Evolutionary conservation across 2,888 invertebrate genomes (phyloP).

Genomic region (Ctena decussata): DNA sequence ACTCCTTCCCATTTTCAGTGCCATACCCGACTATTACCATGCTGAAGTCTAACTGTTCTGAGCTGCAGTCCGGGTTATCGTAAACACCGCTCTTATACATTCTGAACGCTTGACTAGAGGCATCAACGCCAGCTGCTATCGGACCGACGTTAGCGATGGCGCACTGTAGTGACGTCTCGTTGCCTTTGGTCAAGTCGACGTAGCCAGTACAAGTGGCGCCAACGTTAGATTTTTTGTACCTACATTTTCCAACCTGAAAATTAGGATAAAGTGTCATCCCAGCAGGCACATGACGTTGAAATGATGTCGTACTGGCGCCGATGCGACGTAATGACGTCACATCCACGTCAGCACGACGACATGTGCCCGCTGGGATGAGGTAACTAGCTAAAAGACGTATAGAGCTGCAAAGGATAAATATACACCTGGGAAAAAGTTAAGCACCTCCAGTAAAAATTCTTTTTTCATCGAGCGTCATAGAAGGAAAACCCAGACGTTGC

Average conservation of each 20-base stretch:
- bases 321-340: no score
- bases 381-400: no score
- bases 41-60: constrained; percentile 43
- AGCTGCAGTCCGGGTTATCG: constrained; percentile 47
- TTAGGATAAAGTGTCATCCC: no score
- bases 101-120: constrained; percentile 29
- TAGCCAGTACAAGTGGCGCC: constrained; percentile 60
- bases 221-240: constrained; percentile 35
- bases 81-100: constrained; percentile 65
- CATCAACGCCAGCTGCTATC: constrained; percentile 59
- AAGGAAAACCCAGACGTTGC: no score
- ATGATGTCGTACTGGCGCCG: no score
- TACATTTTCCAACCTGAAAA: constrained; percentile 41
- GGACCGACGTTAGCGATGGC: constrained; percentile 58
- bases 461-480: no score
- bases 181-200: constrained; percentile 54
- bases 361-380: no score
- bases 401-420: no score
- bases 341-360: no score
- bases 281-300: no score
- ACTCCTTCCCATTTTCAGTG: constrained; percentile 51
- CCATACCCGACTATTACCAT: constrained; percentile 64
- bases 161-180: constrained; percentile 57
- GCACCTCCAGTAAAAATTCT: no score
- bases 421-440: no score